These are phyloP conservation scores for Siniperca knerii DNA, from an alignment of 2,113 vertebrate genomes.

Conservation along the genomic window DNA sequence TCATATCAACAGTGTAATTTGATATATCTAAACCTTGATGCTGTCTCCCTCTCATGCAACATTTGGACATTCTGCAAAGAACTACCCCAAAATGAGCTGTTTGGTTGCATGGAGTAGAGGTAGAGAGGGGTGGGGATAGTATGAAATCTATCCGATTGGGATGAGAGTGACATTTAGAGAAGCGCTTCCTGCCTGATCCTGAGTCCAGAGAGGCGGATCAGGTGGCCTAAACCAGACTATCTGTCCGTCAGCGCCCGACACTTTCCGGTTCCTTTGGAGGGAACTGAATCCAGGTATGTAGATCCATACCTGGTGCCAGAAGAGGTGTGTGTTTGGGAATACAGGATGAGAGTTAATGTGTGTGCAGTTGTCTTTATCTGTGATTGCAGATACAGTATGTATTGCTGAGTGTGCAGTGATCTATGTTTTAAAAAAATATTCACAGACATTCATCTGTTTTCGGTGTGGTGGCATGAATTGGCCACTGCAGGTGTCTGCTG, in stretches of 20 bases:
- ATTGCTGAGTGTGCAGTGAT: constrained; percentile 49
- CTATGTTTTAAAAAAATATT: not conserved
- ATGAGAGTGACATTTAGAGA: constrained; percentile 56
- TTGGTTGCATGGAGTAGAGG: not conserved
- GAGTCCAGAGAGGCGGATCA: constrained; percentile 55
- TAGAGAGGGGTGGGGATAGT: not conserved
- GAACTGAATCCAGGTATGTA: constrained; percentile 34
- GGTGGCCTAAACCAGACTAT: constrained; percentile 52
- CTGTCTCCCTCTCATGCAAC: not conserved
- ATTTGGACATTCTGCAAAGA: not conserved
- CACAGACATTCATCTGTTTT: constrained; percentile 19
- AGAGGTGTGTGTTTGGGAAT: constrained; percentile 9
- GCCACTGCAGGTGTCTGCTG: constrained; percentile 69
- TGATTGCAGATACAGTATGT: constrained; percentile 2
- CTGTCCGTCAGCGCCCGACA: constrained; percentile 51
- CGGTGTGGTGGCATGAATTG: constrained; percentile 39
- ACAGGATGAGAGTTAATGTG: not conserved
- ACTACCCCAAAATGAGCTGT: not conserved
- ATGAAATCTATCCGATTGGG: constrained; percentile 63
- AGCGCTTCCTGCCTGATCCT: constrained; percentile 58
- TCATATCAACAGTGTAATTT: not conserved
- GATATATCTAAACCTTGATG: not conserved
- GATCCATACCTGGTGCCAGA: constrained; percentile 25
- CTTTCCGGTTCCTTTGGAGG: constrained; percentile 40
- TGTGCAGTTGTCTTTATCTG: constrained; percentile 26